Percentiles rank a stretch among this genome's conserved stretches.
Conservation (phyloP, 2,113 vertebrate genomes). For the Nesospiza acunhae region DNA sequence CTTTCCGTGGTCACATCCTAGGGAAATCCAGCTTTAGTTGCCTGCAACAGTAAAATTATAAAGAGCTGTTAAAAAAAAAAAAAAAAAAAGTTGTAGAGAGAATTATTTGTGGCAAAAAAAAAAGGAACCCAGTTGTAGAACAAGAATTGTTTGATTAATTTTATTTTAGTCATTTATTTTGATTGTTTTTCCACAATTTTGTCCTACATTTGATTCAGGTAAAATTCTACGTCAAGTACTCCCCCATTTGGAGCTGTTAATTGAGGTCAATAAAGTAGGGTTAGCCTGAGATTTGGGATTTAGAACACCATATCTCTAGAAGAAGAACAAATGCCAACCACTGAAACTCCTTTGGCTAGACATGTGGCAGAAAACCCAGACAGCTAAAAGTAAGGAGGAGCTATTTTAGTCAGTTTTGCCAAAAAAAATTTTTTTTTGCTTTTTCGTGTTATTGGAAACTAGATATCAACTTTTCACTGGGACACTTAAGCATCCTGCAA, state of each 20-base stretch:
- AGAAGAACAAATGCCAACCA: not conserved
- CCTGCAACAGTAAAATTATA: not conserved
- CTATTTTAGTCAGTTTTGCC: not conserved
- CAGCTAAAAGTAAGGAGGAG: not conserved
- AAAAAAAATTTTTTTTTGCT: not conserved
- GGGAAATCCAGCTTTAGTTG: not conserved
- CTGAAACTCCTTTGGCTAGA: not conserved
- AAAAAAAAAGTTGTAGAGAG: not conserved
- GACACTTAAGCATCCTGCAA: not conserved
- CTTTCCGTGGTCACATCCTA: not conserved
- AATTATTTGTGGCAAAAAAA: not conserved
- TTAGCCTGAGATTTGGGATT: not conserved
- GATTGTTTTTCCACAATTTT: not conserved
- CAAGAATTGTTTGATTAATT: not conserved
- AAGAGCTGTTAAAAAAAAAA: not conserved
- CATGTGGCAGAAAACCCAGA: not conserved
- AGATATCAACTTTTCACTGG: not conserved
- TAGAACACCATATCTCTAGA: not conserved
- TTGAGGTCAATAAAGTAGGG: not conserved
- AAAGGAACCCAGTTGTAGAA: accelerated
- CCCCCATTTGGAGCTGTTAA: not conserved
- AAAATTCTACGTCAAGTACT: not conserved
- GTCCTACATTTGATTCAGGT: not conserved
- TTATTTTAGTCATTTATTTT: not conserved
- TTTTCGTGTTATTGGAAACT: not conserved